Evolutionary conservation across 2,888 invertebrate species (phyloP).

Genomic region (Tromatobia lineatoria): DNA sequence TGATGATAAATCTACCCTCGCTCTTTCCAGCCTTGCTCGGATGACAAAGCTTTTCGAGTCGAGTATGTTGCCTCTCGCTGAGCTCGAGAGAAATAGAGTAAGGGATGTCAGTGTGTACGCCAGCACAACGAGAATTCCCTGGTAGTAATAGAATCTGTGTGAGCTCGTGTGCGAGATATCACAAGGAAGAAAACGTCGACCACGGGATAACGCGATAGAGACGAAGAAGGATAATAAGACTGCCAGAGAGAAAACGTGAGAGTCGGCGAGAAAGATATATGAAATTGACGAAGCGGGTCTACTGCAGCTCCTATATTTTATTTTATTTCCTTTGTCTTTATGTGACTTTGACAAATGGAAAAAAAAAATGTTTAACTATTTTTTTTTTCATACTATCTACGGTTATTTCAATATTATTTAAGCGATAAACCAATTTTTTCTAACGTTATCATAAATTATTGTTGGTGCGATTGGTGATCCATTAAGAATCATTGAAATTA

Average conservation of each 20-base stretch:
- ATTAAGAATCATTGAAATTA: not conserved
- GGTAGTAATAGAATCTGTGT: not conserved
- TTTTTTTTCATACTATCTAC: not conserved
- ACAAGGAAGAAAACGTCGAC: slow-evolving; percentile 31
- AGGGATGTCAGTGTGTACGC: slow-evolving; percentile 32
- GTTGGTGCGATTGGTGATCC: not conserved
- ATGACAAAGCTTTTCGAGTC: slow-evolving; percentile 76
- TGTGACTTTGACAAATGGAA: slow-evolving; percentile 1
- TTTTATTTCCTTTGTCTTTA: slow-evolving; percentile 3
- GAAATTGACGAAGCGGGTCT: not conserved
- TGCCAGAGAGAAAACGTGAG: slow-evolving; percentile 40
- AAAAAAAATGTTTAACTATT: not conserved
- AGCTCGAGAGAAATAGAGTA: slow-evolving; percentile 50
- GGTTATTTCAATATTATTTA: not conserved
- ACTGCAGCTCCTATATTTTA: slow-evolving; percentile 10
- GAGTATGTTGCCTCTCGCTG: slow-evolving; percentile 63
- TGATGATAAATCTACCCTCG: slow-evolving; percentile 55
- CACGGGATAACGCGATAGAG: slow-evolving; percentile 41
- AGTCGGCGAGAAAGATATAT: slow-evolving; percentile 35
- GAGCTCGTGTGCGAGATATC: slow-evolving; percentile 24
- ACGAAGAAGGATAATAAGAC: slow-evolving; percentile 41
- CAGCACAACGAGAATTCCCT: not conserved
- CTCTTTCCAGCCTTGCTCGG: slow-evolving; percentile 63
- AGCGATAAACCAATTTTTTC: not conserved
- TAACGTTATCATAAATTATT: not conserved